These are phyloP conservation scores for Brachyalestes nurse DNA, from an alignment of 2,797 vertebrate genomes.

Conservation along the genomic window DNA sequence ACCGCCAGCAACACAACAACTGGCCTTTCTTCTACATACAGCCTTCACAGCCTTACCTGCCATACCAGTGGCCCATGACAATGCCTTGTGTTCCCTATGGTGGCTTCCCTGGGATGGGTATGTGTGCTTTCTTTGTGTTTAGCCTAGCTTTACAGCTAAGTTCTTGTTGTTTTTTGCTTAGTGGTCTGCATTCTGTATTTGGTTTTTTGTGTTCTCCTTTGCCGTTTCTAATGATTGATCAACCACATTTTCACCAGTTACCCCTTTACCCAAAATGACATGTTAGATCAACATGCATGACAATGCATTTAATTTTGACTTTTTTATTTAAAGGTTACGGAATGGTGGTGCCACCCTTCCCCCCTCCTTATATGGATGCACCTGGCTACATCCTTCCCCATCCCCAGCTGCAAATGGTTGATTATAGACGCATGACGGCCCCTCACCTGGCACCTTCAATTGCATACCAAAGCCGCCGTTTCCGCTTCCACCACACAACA, in stretches of 20 bases:
- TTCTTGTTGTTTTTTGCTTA: background rate
- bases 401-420: conserved; percentile 75
- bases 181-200: no score
- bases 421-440: conserved; percentile 78
- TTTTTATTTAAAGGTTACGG: conserved; percentile 69
- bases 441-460: conserved; percentile 76
- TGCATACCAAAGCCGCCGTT: conserved; percentile 76
- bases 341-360: conserved; percentile 73
- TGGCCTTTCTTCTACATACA: conserved; percentile 78
- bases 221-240: no score
- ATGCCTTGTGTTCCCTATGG: conserved; percentile 75
- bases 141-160: background rate
- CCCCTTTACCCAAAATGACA: no score
- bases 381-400: conserved; percentile 78
- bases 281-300: no score
- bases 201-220: no score
- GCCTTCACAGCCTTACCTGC: conserved; percentile 72
- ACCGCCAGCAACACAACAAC: conserved; percentile 69
- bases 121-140: conserved; percentile 15
- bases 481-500: conserved; percentile 73
- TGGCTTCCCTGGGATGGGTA: conserved; percentile 73
- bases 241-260: no score
- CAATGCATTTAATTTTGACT: no score
- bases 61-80: conserved; percentile 77
- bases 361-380: conserved; percentile 72